Conservation (phyloP, 2,113 vertebrate species). For the Furnarius figulus region DNA sequence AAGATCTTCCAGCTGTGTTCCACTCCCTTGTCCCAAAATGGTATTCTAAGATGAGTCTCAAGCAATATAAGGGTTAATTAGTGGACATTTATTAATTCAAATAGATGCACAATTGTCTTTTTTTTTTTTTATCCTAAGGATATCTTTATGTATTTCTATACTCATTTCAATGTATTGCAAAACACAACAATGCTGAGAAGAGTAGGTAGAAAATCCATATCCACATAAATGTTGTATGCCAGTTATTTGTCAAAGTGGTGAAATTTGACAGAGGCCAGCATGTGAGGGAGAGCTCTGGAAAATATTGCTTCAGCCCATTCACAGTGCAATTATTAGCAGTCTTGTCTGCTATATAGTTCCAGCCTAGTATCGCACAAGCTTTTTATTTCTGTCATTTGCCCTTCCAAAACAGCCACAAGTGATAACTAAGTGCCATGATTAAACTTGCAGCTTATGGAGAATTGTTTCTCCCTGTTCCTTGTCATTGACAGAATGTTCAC, state of each 20-base stretch:
- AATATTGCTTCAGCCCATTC: background rate
- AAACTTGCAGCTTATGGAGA: background rate
- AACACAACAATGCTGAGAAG: background rate
- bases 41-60: background rate
- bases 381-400: background rate
- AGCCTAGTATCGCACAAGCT: background rate
- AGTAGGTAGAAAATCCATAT: background rate
- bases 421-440: background rate
- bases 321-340: background rate
- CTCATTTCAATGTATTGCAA: background rate
- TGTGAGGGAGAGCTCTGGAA: background rate
- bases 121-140: background rate
- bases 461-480: constrained; percentile 18
- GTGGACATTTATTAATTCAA: background rate
- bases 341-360: background rate
- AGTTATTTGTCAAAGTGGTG: background rate
- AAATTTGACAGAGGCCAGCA: background rate
- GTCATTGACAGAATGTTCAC: constrained; percentile 87
- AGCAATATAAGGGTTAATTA: background rate
- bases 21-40: background rate
- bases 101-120: background rate
- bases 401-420: background rate
- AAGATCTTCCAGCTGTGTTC: background rate
- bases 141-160: background rate
- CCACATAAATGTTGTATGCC: background rate